phyloP scores from a whole-genome alignment of 2,113 vertebrate genomes.

The Callocephalon fimbriatum region DNA sequence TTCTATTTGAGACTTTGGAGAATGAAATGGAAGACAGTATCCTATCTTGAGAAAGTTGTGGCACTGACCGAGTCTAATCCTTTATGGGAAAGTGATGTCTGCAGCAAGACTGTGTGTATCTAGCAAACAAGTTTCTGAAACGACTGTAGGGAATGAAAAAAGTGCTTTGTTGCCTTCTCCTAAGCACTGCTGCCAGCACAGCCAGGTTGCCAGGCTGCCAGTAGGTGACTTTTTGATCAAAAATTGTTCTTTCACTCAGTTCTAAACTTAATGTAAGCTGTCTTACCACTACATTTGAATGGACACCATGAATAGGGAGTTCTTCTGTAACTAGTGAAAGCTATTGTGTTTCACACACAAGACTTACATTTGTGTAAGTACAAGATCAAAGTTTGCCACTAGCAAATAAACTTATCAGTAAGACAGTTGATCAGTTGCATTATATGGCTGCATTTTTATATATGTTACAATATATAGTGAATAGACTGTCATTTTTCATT shows the following conservation, averaged over 20 bases:
- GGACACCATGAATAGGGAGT: not conserved
- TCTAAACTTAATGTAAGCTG: not conserved
- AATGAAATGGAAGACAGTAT: not conserved
- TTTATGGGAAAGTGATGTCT: not conserved
- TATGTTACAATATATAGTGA: not conserved
- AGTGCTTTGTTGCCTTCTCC: not conserved
- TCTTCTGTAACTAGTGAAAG: not conserved
- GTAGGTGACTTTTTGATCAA: not conserved
- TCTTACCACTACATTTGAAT: not conserved
- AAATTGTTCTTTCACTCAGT: not conserved
- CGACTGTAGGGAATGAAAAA: not conserved
- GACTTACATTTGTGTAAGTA: not conserved
- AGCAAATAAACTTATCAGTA: not conserved
- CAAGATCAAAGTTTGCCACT: not conserved
- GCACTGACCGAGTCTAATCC: not conserved
- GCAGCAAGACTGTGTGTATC: not conserved
- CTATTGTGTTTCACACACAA: not conserved
- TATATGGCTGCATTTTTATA: not conserved
- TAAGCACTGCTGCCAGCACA: not conserved
- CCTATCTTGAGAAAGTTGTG: not conserved
- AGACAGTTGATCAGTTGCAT: not conserved
- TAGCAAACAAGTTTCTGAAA: not conserved
- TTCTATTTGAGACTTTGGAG: not conserved
- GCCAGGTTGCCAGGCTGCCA: not conserved
- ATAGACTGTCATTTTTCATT: not conserved